Base-by-base conservation (phyloP, 2,797 vertebrate genomes). In the Cryptoblepharus egeriae region DNA sequence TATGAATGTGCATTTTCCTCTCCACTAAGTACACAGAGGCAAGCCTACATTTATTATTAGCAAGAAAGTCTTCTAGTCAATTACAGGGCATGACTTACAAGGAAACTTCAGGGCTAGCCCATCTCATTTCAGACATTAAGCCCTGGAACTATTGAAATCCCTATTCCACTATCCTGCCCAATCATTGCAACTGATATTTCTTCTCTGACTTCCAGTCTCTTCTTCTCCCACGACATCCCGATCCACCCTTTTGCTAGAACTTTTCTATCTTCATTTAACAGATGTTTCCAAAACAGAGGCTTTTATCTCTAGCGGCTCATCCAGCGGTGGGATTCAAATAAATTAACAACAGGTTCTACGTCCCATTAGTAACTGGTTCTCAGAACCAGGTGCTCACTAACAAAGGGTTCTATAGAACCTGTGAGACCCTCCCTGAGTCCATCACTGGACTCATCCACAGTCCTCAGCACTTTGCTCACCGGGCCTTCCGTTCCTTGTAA, bases 401-500 rank as follows among this genome's bases (percentile, higher is more conserved):
- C n/a, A n/a, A n/a, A n/a, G n/a, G n/a, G n/a, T n/a, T n/a, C n/a
- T n/a, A n/a, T n/a, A n/a, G n/a, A n/a, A n/a, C n/a, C n/a, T n/a
- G n/a, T n/a, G n/a, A n/a, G n/a, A n/a, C n/a, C n/a, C n/a, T n/a
- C n/a, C n/a, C n/a, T n/a, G n/a, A n/a, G n/a, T n/a, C n/a, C n/a
- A n/a, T n/a, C n/a, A 45, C 58, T n/a, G 30, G 28, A 10, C 15
- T 52, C 49, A 52, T 52, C 3, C 12, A 22, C 3, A 0, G 32
- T 58, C 0, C 58, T 22, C 15, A 3, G 1, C 0, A 2, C 1
- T 45, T 28, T 55, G 74, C 85, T 88, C 88, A 98, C 97, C 98
- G 96, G 64, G 98, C 96, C 72, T 64, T 94, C 91, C 97, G 98
- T 92, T 97, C 97, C 12, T 97, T 91, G 96, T 98, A 99, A 95